Evolutionary conservation across 2,113 vertebrate species (phyloP).

Genomic region (Uria aalge): DNA sequence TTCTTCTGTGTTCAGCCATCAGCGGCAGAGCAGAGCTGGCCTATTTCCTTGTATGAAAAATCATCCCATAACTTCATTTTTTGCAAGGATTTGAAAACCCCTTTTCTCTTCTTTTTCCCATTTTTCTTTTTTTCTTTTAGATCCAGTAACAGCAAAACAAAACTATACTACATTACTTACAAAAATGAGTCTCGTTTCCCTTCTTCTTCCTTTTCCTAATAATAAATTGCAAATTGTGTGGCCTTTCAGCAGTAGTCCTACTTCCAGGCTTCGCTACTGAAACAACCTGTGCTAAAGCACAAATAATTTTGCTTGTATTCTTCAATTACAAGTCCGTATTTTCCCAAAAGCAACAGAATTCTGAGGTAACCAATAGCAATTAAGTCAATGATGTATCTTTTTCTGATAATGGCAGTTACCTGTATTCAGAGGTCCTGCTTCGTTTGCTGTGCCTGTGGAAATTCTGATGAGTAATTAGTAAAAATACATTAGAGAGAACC

Average conservation of each 20-base stretch:
- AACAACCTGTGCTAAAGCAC: neutral
- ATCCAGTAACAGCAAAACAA: neutral
- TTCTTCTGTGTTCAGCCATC: neutral
- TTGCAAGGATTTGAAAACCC: neutral
- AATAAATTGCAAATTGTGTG: neutral
- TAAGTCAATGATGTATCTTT: neutral
- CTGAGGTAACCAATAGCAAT: neutral
- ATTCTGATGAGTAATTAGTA: neutral
- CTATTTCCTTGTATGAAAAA: neutral
- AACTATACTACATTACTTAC: neutral
- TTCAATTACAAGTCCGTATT: neutral
- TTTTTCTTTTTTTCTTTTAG: neutral
- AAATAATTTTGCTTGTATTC: neutral
- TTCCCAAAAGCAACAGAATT: neutral
- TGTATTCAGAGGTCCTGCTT: neutral
- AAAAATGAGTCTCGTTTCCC: neutral
- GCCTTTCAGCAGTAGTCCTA: neutral
- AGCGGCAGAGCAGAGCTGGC: neutral
- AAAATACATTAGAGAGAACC: neutral
- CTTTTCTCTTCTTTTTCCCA: neutral
- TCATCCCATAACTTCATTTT: neutral
- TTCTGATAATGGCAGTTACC: neutral
- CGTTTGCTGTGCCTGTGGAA: neutral
- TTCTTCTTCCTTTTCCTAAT: neutral
- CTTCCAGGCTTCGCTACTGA: neutral